phyloP scores from a whole-genome alignment of 1,140 invertebrate genomes.

The Daktulosphaira vitifoliae region DNA sequence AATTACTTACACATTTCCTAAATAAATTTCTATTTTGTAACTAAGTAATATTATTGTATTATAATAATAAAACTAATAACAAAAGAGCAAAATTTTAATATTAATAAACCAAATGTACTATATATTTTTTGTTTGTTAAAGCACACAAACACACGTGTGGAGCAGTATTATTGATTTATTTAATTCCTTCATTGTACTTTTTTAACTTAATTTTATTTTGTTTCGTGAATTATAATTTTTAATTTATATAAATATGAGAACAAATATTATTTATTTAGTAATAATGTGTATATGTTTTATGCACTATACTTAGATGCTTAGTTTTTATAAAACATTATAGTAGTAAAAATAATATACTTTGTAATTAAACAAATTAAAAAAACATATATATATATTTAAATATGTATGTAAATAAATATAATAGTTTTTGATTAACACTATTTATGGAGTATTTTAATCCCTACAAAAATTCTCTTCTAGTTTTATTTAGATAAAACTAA shows the following conservation, averaged over 20 bases:
- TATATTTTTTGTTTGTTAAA: slow-evolving; percentile 17
- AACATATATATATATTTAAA: slow-evolving; percentile 7
- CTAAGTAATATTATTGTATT: no score
- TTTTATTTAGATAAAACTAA: no score
- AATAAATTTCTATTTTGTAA: no score
- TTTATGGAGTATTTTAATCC: no score
- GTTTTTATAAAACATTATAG: slow-evolving; percentile 21
- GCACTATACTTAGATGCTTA: slow-evolving; percentile 30
- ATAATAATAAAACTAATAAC: no score
- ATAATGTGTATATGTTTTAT: slow-evolving; percentile 32
- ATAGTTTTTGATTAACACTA: slow-evolving; percentile 15
- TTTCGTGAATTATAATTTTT: slow-evolving; percentile 5
- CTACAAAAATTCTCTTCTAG: no score
- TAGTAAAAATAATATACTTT: slow-evolving; percentile 24
- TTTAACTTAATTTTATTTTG: not conserved
- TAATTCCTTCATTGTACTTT: slow-evolving; percentile 15
- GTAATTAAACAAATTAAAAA: slow-evolving; percentile 27
- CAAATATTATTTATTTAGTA: slow-evolving; percentile 29
- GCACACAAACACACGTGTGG: slow-evolving; percentile 13
- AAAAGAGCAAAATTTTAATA: no score
- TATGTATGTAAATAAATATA: slow-evolving; percentile 7
- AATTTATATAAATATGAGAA: slow-evolving; percentile 10
- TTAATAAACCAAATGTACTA: no score
- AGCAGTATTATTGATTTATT: slow-evolving; percentile 23
- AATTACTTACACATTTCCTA: slow-evolving; percentile 10